Evolutionary conservation across 2,888 invertebrate genomes (phyloP), one percentile per base, ranked within the genome.

Genomic region (Oegoconia quadripuncta): DNA sequence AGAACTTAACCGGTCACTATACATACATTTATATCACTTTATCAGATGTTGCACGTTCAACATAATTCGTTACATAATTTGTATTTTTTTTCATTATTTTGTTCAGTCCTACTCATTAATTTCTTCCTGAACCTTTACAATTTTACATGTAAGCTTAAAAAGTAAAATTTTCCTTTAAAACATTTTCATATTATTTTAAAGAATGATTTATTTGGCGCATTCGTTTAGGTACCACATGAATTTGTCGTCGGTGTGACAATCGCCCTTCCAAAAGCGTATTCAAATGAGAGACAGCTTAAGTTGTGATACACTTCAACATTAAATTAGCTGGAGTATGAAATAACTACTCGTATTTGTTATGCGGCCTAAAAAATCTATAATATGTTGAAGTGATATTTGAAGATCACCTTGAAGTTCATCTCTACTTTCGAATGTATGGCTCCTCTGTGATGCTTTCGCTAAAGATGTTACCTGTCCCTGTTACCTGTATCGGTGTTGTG

Each of bases 181-280:
- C 15, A 5, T 34, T 16, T 15, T 26, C 14, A 3, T n/a, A 25
- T 34, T 34, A 3, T 15, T 26, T 35, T 28, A n/a, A 35, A 14
- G n/a, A 12, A 14, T 14, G 39, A 27, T 30, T 32, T 35, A 40
- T 36, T 43, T 23, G 31, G 35, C 34, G 39, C 42, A 41, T 51
- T 34, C 37, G 42, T 44, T n/a, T n/a, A n/a, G n/a, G 41, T 52
- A 46, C 45, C 48, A 55, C 54, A 55, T 50, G 41, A 42, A n/a
- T 31, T 52, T 51, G 73, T 78, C 80, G 79, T 78, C 79, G 64
- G 64, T 74, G 81, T 82, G 73, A 80, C 81, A 68, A 79, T 77
- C 82, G 83, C 82, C 83, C 81, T 55, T 66, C 56, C 81, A 75
- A 81, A 81, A 75, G 68, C 77, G 78, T 79, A 69, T 67, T 70